Percentiles rank a stretch among this genome's conserved stretches.
phyloP scores from a whole-genome alignment of 2,888 invertebrate genomes.

The Muschampia plurimacula region DNA sequence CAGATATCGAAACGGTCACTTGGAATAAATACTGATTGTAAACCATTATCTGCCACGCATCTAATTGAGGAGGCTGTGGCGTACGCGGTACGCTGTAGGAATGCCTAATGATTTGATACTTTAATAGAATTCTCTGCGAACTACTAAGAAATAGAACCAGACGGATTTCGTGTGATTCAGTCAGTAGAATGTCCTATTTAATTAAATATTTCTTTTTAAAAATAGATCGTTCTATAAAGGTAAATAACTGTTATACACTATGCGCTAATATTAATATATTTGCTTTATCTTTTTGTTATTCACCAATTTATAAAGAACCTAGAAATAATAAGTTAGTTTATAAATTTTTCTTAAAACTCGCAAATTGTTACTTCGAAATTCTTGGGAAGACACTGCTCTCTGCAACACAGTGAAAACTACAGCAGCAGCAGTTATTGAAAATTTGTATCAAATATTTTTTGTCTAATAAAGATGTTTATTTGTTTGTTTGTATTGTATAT shows the following conservation, averaged over 20 bases:
- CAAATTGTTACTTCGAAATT: too few species aligned
- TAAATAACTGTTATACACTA: neutral
- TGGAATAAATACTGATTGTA: constrained; percentile 57
- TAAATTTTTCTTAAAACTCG: too few species aligned
- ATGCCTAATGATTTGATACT: constrained; percentile 48
- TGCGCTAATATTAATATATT: too few species aligned
- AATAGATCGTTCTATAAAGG: neutral
- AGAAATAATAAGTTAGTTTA: too few species aligned
- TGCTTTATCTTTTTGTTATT: too few species aligned
- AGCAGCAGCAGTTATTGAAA: too few species aligned
- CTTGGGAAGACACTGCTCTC: too few species aligned
- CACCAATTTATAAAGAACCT: too few species aligned
- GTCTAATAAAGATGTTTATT: too few species aligned
- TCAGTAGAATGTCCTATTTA: constrained; percentile 1
- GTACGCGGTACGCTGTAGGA: constrained; percentile 53
- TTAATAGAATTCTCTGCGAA: constrained; percentile 46
- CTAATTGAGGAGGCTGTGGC: constrained; percentile 60
- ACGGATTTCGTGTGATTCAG: constrained; percentile 31
- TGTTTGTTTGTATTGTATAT: too few species aligned
- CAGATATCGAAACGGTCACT: constrained; percentile 50
- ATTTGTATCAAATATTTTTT: too few species aligned
- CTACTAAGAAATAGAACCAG: constrained; percentile 28
- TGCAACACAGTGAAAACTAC: too few species aligned
- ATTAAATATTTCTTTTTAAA: neutral
- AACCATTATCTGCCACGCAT: constrained; percentile 56